phyloP scores from a whole-genome alignment of 2,113 vertebrate genomes.

The Neodon shergylaensis region DNA sequence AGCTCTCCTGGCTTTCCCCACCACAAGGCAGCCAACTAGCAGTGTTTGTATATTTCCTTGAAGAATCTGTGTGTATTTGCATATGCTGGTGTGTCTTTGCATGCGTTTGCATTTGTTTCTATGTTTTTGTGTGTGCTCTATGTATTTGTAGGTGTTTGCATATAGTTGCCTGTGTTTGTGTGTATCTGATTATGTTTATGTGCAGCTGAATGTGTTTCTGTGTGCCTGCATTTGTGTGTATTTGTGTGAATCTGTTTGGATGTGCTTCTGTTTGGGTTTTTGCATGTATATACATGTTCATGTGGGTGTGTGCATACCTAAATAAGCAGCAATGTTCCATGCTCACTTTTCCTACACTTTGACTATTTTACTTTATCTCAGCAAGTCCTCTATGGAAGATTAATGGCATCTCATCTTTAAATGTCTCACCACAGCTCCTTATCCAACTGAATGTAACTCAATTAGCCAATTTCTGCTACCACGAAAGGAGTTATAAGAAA shows the following conservation, averaged over 20 bases:
- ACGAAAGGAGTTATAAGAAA: slow-evolving; percentile 1
- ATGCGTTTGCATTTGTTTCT: not conserved
- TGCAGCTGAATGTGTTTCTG: not conserved
- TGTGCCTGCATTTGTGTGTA: not conserved
- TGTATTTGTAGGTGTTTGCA: not conserved
- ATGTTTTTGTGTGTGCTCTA: not conserved
- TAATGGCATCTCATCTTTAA: slow-evolving; percentile 29
- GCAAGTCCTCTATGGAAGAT: not conserved
- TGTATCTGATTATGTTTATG: not conserved
- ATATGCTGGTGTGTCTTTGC: not conserved
- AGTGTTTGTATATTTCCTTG: not conserved
- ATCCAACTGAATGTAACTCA: slow-evolving; percentile 24
- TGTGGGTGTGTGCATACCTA: not conserved
- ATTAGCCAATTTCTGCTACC: slow-evolving; percentile 30
- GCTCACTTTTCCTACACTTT: not conserved
- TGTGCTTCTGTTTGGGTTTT: not conserved
- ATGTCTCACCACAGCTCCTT: not conserved
- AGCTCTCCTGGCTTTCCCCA: not conserved
- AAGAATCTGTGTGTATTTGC: not conserved
- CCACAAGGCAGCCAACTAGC: not conserved
- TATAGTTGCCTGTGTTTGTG: not conserved
- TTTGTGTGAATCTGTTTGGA: not conserved
- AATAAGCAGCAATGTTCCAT: not conserved
- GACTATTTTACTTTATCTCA: not conserved
- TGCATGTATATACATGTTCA: not conserved